Percentiles rank a stretch among this genome's conserved stretches.
phyloP scores from a whole-genome alignment of 2,888 invertebrate genomes.

The Parthenolecanium corni region DNA sequence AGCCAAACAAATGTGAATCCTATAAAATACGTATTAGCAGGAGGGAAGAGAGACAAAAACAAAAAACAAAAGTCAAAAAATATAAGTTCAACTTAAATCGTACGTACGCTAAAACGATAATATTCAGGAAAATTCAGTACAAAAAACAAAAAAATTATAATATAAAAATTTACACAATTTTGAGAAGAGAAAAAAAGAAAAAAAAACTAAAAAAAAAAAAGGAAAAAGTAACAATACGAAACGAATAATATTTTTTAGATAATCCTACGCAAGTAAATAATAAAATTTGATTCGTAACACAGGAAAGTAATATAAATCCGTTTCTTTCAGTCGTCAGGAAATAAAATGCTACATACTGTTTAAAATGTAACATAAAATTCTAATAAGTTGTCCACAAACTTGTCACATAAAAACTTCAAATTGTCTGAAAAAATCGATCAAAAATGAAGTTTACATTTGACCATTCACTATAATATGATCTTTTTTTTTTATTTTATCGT shows the following conservation, averaged over 20 bases:
- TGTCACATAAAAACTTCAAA: neutral
- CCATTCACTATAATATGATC: no score
- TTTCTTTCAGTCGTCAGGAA: no score
- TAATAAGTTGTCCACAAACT: neutral
- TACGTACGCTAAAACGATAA: neutral
- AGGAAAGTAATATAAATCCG: no score
- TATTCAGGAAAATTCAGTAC: neutral
- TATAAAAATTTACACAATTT: neutral
- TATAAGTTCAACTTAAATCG: neutral
- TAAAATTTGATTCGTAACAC: no score
- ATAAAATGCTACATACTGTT: neutral
- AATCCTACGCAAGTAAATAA: neutral
- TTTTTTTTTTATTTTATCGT: conserved; percentile 50
- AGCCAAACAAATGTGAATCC: neutral
- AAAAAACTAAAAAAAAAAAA: no score
- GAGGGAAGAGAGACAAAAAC: neutral
- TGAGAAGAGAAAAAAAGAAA: neutral
- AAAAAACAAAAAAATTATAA: neutral
- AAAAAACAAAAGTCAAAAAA: neutral
- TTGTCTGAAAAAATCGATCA: neutral
- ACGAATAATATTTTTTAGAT: neutral
- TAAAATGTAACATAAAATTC: neutral
- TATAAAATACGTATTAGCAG: neutral
- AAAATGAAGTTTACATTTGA: neutral
- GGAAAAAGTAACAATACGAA: neutral